These are phyloP conservation scores for Listronotus oregonensis DNA, from an alignment of 1,140 invertebrate species.

Conservation along the genomic window DNA sequence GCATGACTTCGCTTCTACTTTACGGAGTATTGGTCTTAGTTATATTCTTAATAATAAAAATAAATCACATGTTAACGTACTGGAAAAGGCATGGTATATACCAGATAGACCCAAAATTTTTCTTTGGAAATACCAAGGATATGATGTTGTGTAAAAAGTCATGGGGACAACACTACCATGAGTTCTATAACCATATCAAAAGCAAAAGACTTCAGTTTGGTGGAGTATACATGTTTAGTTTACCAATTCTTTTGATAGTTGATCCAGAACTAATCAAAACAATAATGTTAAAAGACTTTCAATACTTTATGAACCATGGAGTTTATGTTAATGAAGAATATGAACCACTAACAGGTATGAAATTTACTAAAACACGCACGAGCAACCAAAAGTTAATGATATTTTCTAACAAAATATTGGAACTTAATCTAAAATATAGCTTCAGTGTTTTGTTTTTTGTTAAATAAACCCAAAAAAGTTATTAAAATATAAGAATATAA, in stretches of 20 bases:
- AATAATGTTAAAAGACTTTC: slow-evolving; percentile 27
- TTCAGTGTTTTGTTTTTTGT: no score
- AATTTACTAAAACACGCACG: no score
- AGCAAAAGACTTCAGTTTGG: slow-evolving; percentile 3
- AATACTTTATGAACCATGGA: slow-evolving; percentile 59
- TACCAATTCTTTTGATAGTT: neutral
- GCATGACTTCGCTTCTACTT: no score
- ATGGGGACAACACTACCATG: neutral
- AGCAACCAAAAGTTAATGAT: no score
- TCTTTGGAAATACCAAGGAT: slow-evolving; percentile 7
- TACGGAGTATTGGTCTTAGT: no score
- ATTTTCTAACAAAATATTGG: no score
- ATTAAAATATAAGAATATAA: no score
- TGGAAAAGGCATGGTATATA: slow-evolving; percentile 8
- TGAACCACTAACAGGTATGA: slow-evolving; percentile 55
- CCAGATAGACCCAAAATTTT: slow-evolving; percentile 13
- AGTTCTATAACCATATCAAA: neutral
- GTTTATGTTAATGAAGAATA: slow-evolving; percentile 56
- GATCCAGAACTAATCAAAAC: slow-evolving; percentile 24
- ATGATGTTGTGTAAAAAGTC: neutral
- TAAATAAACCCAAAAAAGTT: no score
- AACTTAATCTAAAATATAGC: no score
- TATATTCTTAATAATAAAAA: no score
- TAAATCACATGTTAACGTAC: neutral
- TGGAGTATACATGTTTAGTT: slow-evolving; percentile 12